A percentile compares a stretch with the other conserved stretches of the same genome.
These are phyloP conservation scores for Galerucella calmariensis DNA, from an alignment of 2,888 invertebrate species.

Conservation along the genomic window DNA sequence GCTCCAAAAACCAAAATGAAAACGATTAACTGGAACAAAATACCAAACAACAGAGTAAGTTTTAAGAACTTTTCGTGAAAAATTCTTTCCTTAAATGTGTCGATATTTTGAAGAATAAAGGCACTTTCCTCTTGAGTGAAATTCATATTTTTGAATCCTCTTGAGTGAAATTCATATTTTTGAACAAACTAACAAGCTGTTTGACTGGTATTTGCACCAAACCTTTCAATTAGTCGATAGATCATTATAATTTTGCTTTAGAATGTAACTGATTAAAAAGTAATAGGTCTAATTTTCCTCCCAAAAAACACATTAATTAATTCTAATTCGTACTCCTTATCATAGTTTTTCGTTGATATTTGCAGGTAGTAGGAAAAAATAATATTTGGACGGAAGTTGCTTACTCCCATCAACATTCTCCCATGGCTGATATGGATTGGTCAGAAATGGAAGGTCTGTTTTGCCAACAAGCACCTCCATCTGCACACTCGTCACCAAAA, in stretches of 20 bases:
- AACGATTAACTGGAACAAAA: slow-evolving; percentile 97
- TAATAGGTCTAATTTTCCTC: no score
- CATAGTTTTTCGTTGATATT: slow-evolving; percentile 18
- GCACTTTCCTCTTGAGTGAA: no score
- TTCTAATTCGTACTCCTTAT: no score
- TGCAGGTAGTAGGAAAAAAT: slow-evolving; percentile 84
- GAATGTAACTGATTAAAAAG: no score
- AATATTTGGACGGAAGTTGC: slow-evolving; percentile 95
- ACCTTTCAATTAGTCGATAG: background rate
- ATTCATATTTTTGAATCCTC: no score
- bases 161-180: no score
- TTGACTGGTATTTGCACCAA: no score
- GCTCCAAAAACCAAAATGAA: slow-evolving; percentile 97
- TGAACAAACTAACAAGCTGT: no score
- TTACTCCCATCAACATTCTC: slow-evolving; percentile 83
- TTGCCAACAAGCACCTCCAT: slow-evolving; percentile 82
- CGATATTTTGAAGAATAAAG: no score
- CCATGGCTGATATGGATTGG: slow-evolving; percentile 90
- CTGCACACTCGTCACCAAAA: slow-evolving; percentile 69
- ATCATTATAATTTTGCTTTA: background rate
- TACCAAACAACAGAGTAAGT: slow-evolving; percentile 85
- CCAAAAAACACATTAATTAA: no score
- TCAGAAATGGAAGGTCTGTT: slow-evolving; percentile 94
- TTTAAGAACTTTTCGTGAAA: background rate
- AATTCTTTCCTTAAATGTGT: background rate